Percentiles rank a stretch among this genome's conserved stretches.
Conservation (phyloP, 2,113 vertebrate species). For the Garra rufa region DNA sequence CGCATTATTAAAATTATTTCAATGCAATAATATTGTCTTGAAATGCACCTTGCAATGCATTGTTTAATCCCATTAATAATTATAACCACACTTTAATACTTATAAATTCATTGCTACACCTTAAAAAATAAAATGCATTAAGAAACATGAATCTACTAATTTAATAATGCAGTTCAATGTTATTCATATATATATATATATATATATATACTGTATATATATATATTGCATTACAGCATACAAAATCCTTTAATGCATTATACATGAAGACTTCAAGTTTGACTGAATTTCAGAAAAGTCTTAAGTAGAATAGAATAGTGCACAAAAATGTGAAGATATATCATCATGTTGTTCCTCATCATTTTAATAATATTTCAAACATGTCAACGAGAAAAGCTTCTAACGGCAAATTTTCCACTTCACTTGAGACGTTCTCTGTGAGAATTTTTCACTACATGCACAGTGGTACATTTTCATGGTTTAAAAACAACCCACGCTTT, state of each 20-base stretch:
- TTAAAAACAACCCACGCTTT: neutral
- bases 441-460: neutral
- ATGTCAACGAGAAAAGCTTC: neutral
- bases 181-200: no score
- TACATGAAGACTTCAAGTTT: neutral
- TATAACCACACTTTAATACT: no score
- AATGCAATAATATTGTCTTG: neutral
- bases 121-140: neutral
- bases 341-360: neutral
- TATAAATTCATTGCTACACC: no score
- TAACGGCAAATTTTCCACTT: neutral
- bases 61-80: no score
- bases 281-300: no score
- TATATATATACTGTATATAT: no score
- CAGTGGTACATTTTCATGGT: neutral
- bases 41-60: neutral
- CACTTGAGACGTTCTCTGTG: neutral
- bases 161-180: neutral
- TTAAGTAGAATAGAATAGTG: neutral
- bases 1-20: neutral
- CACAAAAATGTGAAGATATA: neutral
- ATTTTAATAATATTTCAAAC: neutral
- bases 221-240: no score
- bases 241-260: neutral
- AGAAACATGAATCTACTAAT: neutral